A percentile compares a stretch with the other conserved stretches of the same genome.
phyloP scores from a whole-genome alignment of 2,113 vertebrate genomes.

The Hiodon alosoides region DNA sequence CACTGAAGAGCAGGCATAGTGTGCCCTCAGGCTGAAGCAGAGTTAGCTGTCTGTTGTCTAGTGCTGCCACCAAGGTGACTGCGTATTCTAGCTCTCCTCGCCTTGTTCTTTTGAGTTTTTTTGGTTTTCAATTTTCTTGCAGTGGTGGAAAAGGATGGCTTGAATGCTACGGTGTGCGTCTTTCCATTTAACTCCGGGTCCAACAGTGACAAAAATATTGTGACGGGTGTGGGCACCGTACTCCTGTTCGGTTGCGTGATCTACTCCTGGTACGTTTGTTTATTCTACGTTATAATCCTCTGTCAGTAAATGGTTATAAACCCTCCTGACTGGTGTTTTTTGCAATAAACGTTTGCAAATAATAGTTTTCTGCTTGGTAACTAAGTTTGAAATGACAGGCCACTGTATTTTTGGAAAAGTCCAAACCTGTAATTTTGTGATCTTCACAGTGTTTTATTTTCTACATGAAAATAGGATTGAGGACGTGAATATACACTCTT shows the following conservation, averaged over 20 bases:
- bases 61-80: too few relatives aligned
- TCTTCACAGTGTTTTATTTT: conserved; percentile 28
- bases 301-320: neutral
- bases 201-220: conserved; percentile 77
- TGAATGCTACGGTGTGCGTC: conserved; percentile 78
- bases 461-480: conserved; percentile 33
- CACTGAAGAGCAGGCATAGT: too few relatives aligned
- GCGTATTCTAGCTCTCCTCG: too few relatives aligned
- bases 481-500: conserved; percentile 23
- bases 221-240: conserved; percentile 71
- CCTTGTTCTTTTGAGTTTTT: conserved; percentile 28
- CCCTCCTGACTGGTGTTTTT: conserved; percentile 1
- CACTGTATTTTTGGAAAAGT: conserved; percentile 7
- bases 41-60: too few relatives aligned
- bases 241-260: conserved; percentile 83
- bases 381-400: conserved; percentile 9
- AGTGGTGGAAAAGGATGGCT: conserved; percentile 54
- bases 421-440: conserved; percentile 36
- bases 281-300: neutral
- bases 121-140: conserved; percentile 19
- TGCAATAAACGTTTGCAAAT: neutral
- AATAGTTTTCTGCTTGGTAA: conserved; percentile 13
- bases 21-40: too few relatives aligned
- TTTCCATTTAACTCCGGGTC: conserved; percentile 73
- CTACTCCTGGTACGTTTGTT: conserved; percentile 82